These are phyloP conservation scores for Clupea harengus DNA, from an alignment of 2,113 vertebrate species.

Conservation along the genomic window DNA sequence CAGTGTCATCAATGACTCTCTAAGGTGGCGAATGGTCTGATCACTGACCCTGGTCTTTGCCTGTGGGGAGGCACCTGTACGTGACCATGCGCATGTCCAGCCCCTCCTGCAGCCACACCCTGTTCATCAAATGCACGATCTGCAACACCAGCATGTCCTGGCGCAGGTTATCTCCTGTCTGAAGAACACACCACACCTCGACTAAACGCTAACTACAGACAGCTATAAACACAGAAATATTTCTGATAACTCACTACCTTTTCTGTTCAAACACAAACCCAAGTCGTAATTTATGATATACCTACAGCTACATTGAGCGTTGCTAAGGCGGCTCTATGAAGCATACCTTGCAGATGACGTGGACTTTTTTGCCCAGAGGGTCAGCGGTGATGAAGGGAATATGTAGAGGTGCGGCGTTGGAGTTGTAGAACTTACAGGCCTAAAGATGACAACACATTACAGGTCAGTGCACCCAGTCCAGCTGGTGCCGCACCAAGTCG, in stretches of 20 bases:
- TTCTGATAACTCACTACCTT: too few species aligned
- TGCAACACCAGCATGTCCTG: constrained; percentile 97
- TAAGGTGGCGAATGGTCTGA: too few species aligned
- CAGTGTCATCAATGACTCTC: not conserved
- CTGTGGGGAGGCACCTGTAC: constrained; percentile 88
- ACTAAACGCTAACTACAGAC: not conserved
- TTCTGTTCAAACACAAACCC: not conserved
- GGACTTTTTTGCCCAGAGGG: constrained; percentile 80
- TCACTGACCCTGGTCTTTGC: constrained; percentile 77
- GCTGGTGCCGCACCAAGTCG: too few species aligned
- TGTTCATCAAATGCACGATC: constrained; percentile 90
- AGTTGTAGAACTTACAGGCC: constrained; percentile 91
- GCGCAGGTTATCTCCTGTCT: constrained; percentile 62
- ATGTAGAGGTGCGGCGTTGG: constrained; percentile 86
- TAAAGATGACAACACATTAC: constrained; percentile 43
- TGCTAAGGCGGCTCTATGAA: not conserved
- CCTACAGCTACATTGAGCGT: too few species aligned
- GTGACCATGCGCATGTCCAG: constrained; percentile 94
- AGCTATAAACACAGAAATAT: not conserved
- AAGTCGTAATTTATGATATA: not conserved
- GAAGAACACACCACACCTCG: not conserved
- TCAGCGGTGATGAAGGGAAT: constrained; percentile 87
- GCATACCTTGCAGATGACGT: constrained; percentile 91
- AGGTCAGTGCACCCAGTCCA: not conserved
- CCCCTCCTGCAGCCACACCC: constrained; percentile 88